Percentiles rank a stretch among this genome's conserved stretches.
These are phyloP conservation scores for Psittacula cyanocephala DNA, from an alignment of 2,113 vertebrate genomes.

Conservation along the genomic window DNA sequence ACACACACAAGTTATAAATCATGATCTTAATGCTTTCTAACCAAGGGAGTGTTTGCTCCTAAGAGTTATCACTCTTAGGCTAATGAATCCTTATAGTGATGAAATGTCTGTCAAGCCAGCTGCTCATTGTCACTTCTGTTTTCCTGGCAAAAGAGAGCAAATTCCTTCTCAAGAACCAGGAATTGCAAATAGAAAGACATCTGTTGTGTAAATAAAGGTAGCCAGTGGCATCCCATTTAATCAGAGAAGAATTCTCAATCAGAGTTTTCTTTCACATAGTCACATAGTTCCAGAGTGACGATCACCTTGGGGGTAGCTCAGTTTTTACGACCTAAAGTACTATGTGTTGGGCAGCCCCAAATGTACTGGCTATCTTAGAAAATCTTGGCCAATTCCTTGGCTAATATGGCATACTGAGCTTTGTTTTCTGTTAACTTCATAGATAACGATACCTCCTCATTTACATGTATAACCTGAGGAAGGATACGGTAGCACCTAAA, in stretches of 20 bases:
- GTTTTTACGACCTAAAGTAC: not conserved
- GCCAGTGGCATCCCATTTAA: not conserved
- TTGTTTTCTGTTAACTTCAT: not conserved
- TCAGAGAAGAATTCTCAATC: not conserved
- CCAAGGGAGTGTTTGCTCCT: not conserved
- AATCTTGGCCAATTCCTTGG: not conserved
- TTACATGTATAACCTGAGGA: not conserved
- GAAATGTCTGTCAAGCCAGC: not conserved
- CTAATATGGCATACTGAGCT: not conserved
- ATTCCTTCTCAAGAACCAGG: not conserved
- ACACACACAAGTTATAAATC: not conserved
- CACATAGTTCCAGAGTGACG: not conserved
- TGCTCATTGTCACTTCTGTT: not conserved
- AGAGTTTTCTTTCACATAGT: not conserved
- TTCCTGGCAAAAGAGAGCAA: not conserved
- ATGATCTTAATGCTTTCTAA: not conserved
- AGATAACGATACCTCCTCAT: not conserved
- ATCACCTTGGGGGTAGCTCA: not conserved
- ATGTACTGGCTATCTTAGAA: not conserved
- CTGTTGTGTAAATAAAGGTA: not conserved
- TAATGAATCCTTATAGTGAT: not conserved
- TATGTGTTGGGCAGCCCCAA: not conserved
- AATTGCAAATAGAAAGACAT: not conserved
- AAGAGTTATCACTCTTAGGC: not conserved
- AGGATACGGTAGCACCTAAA: not conserved